Evolutionary conservation across 2,888 invertebrate genomes (phyloP).

Genomic region (Sminthurinus aureus): DNA sequence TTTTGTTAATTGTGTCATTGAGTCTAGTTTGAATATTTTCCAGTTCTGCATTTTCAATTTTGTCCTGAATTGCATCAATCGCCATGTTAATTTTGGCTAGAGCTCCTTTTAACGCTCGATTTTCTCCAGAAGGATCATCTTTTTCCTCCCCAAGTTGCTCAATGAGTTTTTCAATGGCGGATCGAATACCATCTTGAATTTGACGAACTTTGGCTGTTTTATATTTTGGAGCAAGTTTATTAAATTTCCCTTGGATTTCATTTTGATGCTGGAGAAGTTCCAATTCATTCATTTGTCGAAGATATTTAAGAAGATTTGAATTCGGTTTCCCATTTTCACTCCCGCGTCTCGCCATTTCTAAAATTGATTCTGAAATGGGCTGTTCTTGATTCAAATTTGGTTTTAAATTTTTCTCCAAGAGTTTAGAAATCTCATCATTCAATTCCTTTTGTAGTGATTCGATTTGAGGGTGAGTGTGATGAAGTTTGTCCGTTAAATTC

Average conservation of each 20-base stretch:
- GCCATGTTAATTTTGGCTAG: neutral
- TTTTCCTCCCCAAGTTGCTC: neutral
- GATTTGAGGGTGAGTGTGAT: neutral
- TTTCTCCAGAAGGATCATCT: neutral
- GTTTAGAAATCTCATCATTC: neutral
- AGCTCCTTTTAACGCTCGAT: neutral
- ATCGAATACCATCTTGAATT: neutral
- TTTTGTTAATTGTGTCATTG: neutral
- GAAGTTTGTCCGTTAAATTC: neutral
- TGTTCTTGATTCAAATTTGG: neutral
- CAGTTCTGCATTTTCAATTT: neutral
- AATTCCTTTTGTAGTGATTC: neutral
- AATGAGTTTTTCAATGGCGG: neutral
- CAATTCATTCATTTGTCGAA: neutral
- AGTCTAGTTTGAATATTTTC: neutral
- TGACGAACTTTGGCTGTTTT: neutral
- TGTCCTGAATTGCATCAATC: neutral
- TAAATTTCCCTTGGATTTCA: neutral
- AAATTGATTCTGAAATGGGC: neutral
- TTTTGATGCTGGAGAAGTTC: neutral
- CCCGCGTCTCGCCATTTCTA: neutral
- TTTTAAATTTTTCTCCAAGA: neutral
- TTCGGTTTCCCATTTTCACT: too few species aligned
- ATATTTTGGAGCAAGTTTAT: neutral
- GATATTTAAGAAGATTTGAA: neutral